A percentile compares a stretch with the other conserved stretches of the same genome.
Evolutionary conservation across 1,140 invertebrate genomes (phyloP).

Genomic region (Laupala kohalensis): DNA sequence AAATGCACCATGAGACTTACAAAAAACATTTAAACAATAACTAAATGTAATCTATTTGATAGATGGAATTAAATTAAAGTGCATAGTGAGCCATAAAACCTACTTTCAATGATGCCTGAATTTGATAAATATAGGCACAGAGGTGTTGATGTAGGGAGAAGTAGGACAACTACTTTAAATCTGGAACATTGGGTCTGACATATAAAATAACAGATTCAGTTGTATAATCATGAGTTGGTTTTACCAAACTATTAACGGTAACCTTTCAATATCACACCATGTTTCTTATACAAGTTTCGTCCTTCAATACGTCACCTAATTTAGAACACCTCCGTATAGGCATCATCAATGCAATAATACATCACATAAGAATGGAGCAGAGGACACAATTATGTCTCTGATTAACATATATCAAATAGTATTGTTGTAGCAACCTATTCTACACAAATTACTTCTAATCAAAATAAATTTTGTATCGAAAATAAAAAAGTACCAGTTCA

Average conservation of each 20-base stretch:
- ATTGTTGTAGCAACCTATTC: not conserved
- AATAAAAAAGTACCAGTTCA: not conserved
- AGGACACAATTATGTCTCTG: not conserved
- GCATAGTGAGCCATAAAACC: not conserved
- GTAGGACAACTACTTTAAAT: not conserved
- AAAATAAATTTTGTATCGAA: not conserved
- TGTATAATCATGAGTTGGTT: too few relatives aligned
- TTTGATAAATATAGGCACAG: not conserved
- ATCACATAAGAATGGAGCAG: not conserved
- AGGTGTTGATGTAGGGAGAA: not conserved
- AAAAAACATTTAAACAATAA: not conserved
- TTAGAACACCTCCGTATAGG: not conserved
- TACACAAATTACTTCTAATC: not conserved
- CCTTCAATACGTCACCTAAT: too few relatives aligned
- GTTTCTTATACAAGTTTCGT: too few relatives aligned
- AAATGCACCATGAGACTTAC: not conserved
- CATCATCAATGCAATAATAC: not conserved
- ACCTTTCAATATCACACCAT: too few relatives aligned
- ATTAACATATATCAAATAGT: not conserved
- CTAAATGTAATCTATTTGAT: not conserved
- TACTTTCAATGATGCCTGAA: not conserved
- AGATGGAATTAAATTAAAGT: not conserved
- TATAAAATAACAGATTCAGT: too few relatives aligned
- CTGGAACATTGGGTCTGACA: too few relatives aligned
- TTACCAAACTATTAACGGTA: too few relatives aligned